Base-by-base conservation (phyloP, 1,140 invertebrate genomes). In the Drosophila tani region DNA sequence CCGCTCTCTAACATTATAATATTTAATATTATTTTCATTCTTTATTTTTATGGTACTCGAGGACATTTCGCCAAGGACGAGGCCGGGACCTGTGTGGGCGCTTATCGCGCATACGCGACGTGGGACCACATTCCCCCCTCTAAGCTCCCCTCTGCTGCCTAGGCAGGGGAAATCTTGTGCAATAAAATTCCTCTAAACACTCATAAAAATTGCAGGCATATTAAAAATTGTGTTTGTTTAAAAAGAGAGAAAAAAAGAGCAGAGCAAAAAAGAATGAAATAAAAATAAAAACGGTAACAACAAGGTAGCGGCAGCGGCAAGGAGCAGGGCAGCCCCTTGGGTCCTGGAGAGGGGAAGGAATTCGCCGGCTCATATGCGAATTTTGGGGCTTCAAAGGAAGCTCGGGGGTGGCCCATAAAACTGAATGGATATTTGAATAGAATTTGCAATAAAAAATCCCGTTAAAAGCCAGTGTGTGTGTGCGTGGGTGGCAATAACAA, bases 181-280 rank as follows among this genome's bases (percentile, higher is more conserved):
- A 92, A 92, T 92, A 92, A 92, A 92, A 92, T 92, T 92, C 91
- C 91, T 92, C 84, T 92, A 91, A 88, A 92, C 91, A 92, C 91
- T 92, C 91, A 92, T 92, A 92, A 92, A 92, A 92, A 92, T 92
- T 91, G 86, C 83, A 92, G 73, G 91, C 91, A 92, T 92, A 92
- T 92, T 92, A 92, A 92, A 92, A 92, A 91, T 88, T 92, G 84
- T 85, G 84, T 90, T 91, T 91, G 90, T 81, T 91, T 87, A 79
- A 80, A 77, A 80, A 85, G 21, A 24, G 21, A 24, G 21, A 24
- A 70, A 76, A 75, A 57, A 53, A 50, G 53, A 45, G 41, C 40
- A 51, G 41, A 40, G 19, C 29, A 15, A 47, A 43, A 57, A 59
- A 60, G 21, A 66, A 58, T 58, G 68, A 73, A 73, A 73, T 73